A percentile compares a stretch with the other conserved stretches of the same genome.
These are phyloP conservation scores for Brenthis hecate DNA, from an alignment of 2,888 invertebrate genomes.

Conservation along the genomic window DNA sequence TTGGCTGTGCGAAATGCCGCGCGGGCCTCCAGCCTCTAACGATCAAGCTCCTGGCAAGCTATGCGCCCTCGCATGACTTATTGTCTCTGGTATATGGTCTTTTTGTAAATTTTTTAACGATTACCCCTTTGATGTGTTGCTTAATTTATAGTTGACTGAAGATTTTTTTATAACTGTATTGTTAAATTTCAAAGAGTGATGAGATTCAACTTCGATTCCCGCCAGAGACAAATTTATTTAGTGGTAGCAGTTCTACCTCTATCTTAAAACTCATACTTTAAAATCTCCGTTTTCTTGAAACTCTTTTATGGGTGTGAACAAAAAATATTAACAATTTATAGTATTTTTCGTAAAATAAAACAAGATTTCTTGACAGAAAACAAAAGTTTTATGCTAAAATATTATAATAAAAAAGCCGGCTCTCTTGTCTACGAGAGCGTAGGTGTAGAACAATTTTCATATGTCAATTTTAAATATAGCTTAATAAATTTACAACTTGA, in stretches of 20 bases:
- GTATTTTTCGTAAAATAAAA: background rate
- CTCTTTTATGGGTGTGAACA: no score
- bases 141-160: no score
- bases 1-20: background rate
- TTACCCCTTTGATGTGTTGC: no score
- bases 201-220: no score
- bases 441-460: constrained; percentile 20
- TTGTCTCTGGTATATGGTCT: constrained; percentile 29
- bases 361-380: constrained; percentile 1
- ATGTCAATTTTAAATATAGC: constrained; percentile 5
- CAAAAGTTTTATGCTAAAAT: background rate
- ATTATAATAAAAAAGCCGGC: constrained; percentile 1
- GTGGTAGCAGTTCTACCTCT: no score
- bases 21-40: constrained; percentile 28
- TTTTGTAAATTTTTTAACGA: background rate
- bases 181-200: no score
- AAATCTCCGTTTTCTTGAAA: no score
- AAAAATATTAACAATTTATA: no score
- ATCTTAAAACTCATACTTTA: no score
- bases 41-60: constrained; percentile 47
- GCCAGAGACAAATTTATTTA: no score
- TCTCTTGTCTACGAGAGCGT: constrained; percentile 17
- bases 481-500: constrained; percentile 5
- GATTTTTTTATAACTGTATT: no score
- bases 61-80: constrained; percentile 60